Conservation (phyloP, 1,140 invertebrate species). For the Orius laevigatus region DNA sequence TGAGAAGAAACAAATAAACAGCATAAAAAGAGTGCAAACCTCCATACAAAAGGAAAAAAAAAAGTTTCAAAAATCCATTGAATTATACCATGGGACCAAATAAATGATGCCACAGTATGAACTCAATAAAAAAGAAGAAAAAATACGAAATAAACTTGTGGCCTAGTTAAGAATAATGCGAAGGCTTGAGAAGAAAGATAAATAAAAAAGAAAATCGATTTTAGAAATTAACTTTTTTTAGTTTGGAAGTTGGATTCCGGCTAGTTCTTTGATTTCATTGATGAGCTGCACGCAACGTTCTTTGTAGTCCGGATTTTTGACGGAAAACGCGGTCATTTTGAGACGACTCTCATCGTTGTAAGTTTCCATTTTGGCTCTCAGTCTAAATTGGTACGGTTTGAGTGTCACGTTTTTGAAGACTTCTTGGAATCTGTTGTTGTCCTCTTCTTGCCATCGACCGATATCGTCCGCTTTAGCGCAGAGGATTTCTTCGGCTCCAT, state of each 20-base stretch:
- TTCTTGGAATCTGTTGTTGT: slow-evolving; percentile 35
- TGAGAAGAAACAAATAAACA: no score
- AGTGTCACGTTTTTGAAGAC: slow-evolving; percentile 61
- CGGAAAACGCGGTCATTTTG: slow-evolving; percentile 50
- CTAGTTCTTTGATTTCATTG: slow-evolving; percentile 40
- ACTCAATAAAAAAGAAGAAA: no score
- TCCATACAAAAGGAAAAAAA: no score
- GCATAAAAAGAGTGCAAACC: no score
- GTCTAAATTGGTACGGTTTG: slow-evolving; percentile 60
- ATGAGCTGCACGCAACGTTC: slow-evolving; percentile 55
- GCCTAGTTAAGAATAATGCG: no score
- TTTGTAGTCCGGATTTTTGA: slow-evolving; percentile 54
- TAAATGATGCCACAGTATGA: no score
- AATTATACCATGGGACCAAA: no score
- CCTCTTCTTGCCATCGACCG: slow-evolving; percentile 45
- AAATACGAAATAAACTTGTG: no score
- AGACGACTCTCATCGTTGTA: slow-evolving; percentile 81
- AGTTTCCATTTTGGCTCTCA: slow-evolving; percentile 73
- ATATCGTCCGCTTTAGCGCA: slow-evolving; percentile 61
- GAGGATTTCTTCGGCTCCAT: slow-evolving; percentile 66
- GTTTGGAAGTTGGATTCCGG: slow-evolving; percentile 34
- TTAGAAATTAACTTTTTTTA: no score
- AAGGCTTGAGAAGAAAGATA: no score
- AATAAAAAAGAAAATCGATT: no score
- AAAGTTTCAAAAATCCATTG: no score